phyloP scores from a whole-genome alignment of 2,113 vertebrate species.

The Tringa solitaria region DNA sequence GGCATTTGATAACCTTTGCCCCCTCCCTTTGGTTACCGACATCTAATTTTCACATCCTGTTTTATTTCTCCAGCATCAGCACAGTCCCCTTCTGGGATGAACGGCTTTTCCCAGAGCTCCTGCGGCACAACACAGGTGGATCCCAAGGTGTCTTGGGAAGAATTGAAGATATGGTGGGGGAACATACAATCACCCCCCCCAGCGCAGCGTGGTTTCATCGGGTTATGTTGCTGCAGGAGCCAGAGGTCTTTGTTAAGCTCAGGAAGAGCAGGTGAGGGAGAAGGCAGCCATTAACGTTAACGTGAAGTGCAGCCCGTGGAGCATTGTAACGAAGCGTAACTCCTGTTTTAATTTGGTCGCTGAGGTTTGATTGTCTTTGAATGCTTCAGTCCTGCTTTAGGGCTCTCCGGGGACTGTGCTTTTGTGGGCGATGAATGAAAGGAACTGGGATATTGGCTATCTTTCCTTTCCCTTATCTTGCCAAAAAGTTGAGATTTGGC shows the following conservation, averaged over 20 bases:
- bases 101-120: background rate
- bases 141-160: background rate
- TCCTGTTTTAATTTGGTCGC: background rate
- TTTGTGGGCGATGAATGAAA: background rate
- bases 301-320: background rate
- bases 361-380: background rate
- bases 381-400: background rate
- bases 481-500: background rate
- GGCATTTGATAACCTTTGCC: background rate
- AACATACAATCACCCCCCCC: accelerated
- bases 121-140: background rate
- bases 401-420: background rate
- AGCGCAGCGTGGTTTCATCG: background rate
- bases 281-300: background rate
- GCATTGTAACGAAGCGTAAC: background rate
- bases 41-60: background rate
- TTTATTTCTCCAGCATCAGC: background rate
- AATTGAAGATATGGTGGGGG: background rate
- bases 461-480: background rate
- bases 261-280: background rate
- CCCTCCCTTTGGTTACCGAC: background rate
- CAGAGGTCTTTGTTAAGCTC: background rate
- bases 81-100: background rate
- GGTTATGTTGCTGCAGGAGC: background rate
- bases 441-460: background rate